Evolutionary conservation across 1,140 invertebrate genomes (phyloP).

Genomic region (Neodiprion lecontei): DNA sequence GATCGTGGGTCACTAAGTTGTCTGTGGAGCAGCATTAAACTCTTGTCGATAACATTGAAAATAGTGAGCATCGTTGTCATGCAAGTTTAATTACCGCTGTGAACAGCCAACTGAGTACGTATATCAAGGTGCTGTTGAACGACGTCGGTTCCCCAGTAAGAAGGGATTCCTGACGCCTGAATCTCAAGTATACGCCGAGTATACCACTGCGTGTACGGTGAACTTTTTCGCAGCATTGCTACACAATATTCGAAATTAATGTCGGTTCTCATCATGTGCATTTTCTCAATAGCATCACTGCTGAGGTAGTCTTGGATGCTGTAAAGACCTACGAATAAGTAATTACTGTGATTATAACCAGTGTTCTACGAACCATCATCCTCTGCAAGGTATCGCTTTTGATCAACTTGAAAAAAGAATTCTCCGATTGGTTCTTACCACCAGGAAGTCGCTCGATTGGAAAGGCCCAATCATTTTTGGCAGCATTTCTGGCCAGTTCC

Average conservation of each 20-base stretch:
- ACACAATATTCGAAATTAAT: conserved; percentile 67
- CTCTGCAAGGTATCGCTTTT: background rate
- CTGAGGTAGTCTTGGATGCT: conserved; percentile 66
- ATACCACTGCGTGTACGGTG: conserved; percentile 47
- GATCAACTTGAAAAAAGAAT: conserved; percentile 3
- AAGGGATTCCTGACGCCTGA: conserved; percentile 44
- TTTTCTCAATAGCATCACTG: conserved; percentile 57
- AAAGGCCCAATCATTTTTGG: conserved; percentile 42
- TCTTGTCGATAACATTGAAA: background rate
- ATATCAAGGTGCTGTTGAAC: conserved; percentile 9
- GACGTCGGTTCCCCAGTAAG: conserved; percentile 45
- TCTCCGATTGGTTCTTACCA: conserved; percentile 44
- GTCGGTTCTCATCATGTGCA: conserved; percentile 63
- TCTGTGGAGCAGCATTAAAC: background rate
- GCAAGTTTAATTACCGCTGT: background rate
- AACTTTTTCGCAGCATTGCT: conserved; percentile 65
- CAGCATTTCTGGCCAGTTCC: conserved; percentile 10
- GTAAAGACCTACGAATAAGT: conserved; percentile 55
- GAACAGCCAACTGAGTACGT: conserved; percentile 5
- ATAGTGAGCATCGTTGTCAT: background rate
- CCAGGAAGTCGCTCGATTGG: conserved; percentile 63
- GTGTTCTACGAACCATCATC: background rate
- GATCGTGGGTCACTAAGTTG: background rate
- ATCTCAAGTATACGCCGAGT: conserved; percentile 40
- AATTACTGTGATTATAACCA: background rate